Conservation (phyloP, 2,888 invertebrate genomes). For the Synanthedon tipuliformis region DNA sequence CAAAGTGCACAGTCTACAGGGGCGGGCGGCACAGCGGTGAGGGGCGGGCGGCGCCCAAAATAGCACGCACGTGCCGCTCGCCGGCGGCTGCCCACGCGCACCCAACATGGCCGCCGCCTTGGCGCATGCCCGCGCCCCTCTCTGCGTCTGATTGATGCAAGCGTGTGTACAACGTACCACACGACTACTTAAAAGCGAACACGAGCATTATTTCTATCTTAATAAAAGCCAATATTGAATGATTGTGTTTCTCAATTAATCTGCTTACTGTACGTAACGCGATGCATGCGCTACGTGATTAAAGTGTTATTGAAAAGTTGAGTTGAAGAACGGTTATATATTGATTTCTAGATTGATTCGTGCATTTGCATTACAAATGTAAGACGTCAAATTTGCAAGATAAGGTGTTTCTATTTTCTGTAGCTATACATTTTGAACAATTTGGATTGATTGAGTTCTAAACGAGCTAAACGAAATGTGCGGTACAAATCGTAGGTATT, state of each 20-base stretch:
- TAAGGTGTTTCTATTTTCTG: too few relatives aligned
- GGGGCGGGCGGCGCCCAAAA: slow-evolving; percentile 54
- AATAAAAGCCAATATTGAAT: background rate
- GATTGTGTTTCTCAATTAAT: background rate
- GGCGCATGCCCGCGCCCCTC: slow-evolving; percentile 15
- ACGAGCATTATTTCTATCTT: background rate
- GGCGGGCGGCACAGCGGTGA: slow-evolving; percentile 32
- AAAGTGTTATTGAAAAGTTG: background rate
- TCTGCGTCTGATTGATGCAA: slow-evolving; percentile 42
- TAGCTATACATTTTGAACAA: too few relatives aligned
- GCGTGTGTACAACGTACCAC: slow-evolving; percentile 1
- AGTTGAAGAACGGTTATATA: background rate
- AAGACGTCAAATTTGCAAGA: too few relatives aligned
- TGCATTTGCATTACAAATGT: too few relatives aligned
- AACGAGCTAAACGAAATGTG: too few relatives aligned
- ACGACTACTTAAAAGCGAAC: background rate
- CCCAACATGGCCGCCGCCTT: slow-evolving; percentile 55
- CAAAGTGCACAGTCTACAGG: slow-evolving; percentile 1
- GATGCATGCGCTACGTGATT: background rate
- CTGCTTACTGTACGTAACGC: background rate
- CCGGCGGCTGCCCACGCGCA: slow-evolving; percentile 63
- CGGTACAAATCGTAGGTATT: too few relatives aligned
- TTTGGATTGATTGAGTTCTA: too few relatives aligned
- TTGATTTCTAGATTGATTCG: background rate
- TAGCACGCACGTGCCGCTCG: slow-evolving; percentile 66